phyloP scores from a whole-genome alignment of 2,797 vertebrate species.

The Hoplostethus atlanticus region DNA sequence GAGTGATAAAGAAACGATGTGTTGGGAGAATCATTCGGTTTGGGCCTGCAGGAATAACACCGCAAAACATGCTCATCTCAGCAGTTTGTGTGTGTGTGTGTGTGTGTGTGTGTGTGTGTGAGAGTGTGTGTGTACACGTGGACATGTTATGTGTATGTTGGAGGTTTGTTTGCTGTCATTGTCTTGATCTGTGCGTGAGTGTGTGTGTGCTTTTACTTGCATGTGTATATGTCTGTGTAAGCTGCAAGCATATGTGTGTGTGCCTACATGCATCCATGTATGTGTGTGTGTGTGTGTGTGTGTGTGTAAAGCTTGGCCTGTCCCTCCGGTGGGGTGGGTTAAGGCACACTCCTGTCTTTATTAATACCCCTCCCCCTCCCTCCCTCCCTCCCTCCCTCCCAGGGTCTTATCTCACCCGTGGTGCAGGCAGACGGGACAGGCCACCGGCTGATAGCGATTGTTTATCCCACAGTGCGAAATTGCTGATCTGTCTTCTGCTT shows the following conservation, averaged over 20 bases:
- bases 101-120: constrained; percentile 7
- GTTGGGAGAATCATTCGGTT: constrained; percentile 77
- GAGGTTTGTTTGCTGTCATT: constrained; percentile 32
- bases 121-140: no score
- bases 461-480: constrained; percentile 85
- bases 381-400: constrained; percentile 36
- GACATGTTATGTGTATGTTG: constrained; percentile 17
- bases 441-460: constrained; percentile 84
- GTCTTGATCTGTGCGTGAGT: not conserved
- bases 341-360: constrained; percentile 73
- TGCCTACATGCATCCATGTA: not conserved
- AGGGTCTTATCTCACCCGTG: constrained; percentile 77
- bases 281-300: constrained; percentile 25
- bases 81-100: constrained; percentile 63
- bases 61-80: constrained; percentile 68
- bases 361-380: constrained; percentile 65
- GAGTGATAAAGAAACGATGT: constrained; percentile 80
- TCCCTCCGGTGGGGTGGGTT: constrained; percentile 66
- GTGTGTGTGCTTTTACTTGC: constrained; percentile 48
- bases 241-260: not conserved
- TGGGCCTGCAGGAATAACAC: constrained; percentile 77
- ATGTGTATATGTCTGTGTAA: constrained; percentile 46
- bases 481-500: constrained; percentile 83
- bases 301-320: constrained; percentile 54
- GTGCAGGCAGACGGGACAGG: constrained; percentile 83